Evolutionary conservation across 2,888 invertebrate species (phyloP).

Genomic region (Caenorhabditis zanzibari): DNA sequence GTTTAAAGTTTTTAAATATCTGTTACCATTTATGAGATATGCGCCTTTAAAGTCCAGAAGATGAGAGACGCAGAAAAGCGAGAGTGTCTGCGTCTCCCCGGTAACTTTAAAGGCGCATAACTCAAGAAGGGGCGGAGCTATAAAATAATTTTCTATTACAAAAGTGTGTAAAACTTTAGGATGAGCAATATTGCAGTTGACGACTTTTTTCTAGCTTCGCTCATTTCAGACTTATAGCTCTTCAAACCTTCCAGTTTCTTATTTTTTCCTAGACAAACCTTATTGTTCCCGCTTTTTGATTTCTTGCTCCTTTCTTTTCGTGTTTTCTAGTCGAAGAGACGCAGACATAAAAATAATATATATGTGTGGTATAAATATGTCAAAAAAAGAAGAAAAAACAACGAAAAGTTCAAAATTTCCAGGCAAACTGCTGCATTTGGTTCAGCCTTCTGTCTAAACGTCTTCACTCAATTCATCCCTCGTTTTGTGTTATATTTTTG

Average conservation of each 20-base stretch:
- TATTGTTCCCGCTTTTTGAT: constrained; percentile 5
- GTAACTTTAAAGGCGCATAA: too few species aligned
- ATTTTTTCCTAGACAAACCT: not conserved
- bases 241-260: not conserved
- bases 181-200: too few species aligned
- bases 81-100: too few species aligned
- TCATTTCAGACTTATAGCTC: not conserved
- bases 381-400: not conserved
- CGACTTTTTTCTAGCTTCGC: not conserved
- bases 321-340: constrained; percentile 11
- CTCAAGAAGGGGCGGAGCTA: too few species aligned
- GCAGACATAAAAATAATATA: not conserved
- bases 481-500: constrained; percentile 53
- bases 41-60: not conserved
- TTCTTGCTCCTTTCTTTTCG: constrained; percentile 4
- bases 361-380: not conserved
- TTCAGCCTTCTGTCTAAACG: constrained; percentile 61
- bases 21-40: not conserved
- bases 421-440: constrained; percentile 62
- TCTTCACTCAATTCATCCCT: constrained; percentile 57
- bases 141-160: too few species aligned
- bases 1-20: not conserved
- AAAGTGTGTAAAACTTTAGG: too few species aligned
- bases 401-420: constrained; percentile 18
- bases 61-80: too few species aligned